A percentile compares a stretch with the other conserved stretches of the same genome.
These are phyloP conservation scores for Micromesistius poutassou DNA, from an alignment of 2,797 vertebrate genomes.

Conservation along the genomic window DNA sequence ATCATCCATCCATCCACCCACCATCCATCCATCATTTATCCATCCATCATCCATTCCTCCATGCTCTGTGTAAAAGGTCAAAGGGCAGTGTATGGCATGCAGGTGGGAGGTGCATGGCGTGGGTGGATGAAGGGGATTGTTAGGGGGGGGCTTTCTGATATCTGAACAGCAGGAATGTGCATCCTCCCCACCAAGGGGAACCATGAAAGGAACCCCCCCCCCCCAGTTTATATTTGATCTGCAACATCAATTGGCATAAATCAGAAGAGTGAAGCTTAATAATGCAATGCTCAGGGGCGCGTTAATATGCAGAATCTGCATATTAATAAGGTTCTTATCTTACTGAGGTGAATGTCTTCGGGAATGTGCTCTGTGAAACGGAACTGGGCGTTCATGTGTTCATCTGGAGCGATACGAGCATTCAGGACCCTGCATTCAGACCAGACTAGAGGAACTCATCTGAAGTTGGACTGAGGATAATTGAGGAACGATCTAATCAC, in stretches of 20 bases:
- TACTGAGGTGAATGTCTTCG: background rate
- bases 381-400: background rate
- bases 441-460: background rate
- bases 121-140: background rate
- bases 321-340: slow-evolving; percentile 1
- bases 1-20: background rate
- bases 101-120: background rate
- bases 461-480: background rate
- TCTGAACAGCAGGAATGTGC: slow-evolving; percentile 61
- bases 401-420: background rate
- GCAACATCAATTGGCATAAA: slow-evolving; percentile 61
- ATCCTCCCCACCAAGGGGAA: slow-evolving; percentile 55
- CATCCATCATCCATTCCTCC: background rate
- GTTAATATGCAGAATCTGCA: slow-evolving; percentile 29
- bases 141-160: slow-evolving; percentile 49
- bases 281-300: slow-evolving; percentile 43
- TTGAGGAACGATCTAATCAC: background rate
- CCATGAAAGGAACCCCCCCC: slow-evolving; percentile 62
- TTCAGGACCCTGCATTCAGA: background rate
- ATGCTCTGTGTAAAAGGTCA: background rate
- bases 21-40: background rate
- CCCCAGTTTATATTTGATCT: slow-evolving; percentile 63
- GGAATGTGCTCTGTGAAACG: background rate
- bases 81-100: background rate
- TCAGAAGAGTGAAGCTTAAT: slow-evolving; percentile 44